Evolutionary conservation across 1,140 invertebrate species (phyloP).

Genomic region (Monochamus saltuarius): DNA sequence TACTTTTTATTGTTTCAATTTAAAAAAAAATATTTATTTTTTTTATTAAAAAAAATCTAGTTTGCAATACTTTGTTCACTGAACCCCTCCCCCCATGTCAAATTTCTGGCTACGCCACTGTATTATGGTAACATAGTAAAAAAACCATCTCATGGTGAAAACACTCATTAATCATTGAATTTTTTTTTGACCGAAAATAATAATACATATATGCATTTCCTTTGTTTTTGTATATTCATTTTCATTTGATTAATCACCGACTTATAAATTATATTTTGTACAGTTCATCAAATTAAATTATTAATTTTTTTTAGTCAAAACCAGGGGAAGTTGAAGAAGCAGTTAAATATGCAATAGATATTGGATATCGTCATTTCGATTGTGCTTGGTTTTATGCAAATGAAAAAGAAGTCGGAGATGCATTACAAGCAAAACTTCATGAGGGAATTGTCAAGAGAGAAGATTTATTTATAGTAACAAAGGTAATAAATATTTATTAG

Average conservation of each 20-base stretch:
- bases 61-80: too few species aligned
- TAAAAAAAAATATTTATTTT: too few species aligned
- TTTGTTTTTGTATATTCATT: too few species aligned
- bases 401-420: slow-evolving; percentile 80
- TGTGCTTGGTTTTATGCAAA: slow-evolving; percentile 83
- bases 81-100: too few species aligned
- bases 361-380: slow-evolving; percentile 88
- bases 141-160: too few species aligned
- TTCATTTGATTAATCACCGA: background rate
- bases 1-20: too few species aligned
- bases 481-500: slow-evolving; percentile 55
- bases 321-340: slow-evolving; percentile 66
- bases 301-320: slow-evolving; percentile 56
- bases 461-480: slow-evolving; percentile 82
- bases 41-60: too few species aligned
- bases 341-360: slow-evolving; percentile 70
- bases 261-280: slow-evolving; percentile 1
- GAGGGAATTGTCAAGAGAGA: slow-evolving; percentile 76
- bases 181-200: too few species aligned
- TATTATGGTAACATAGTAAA: too few species aligned
- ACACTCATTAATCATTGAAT: too few species aligned
- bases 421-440: slow-evolving; percentile 68
- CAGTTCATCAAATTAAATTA: slow-evolving; percentile 21
- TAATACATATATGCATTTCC: too few species aligned
- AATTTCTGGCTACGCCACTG: too few species aligned